Evolutionary conservation across 2,113 vertebrate species (phyloP).

Genomic region (Leucopternis melanops): DNA sequence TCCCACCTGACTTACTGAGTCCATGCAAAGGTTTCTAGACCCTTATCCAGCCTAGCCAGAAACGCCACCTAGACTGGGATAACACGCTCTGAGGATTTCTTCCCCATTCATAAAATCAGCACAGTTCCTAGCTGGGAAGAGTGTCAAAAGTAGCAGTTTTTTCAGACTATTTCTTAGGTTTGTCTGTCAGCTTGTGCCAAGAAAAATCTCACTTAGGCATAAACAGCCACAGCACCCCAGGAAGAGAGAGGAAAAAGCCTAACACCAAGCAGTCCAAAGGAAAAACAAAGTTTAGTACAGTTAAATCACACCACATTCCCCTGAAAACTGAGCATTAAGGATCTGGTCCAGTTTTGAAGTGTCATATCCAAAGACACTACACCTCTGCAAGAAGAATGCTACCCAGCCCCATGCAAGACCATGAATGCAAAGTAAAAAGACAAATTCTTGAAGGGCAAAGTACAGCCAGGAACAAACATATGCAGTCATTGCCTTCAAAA

Average conservation of each 20-base stretch:
- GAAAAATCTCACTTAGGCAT: neutral
- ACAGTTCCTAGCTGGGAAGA: neutral
- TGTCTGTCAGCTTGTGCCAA: neutral
- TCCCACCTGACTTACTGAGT: neutral
- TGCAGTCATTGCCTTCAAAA: neutral
- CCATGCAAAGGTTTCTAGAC: neutral
- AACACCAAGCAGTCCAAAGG: neutral
- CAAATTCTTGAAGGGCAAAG: neutral
- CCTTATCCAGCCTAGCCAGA: neutral
- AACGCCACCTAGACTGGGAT: neutral
- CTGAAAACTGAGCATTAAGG: neutral
- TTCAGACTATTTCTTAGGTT: neutral
- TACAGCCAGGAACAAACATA: neutral
- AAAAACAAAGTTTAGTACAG: neutral
- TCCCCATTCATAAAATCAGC: neutral
- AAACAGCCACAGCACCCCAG: neutral
- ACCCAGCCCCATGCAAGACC: accelerated
- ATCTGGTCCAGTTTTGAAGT: neutral
- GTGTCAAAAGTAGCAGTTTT: neutral
- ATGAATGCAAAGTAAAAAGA: neutral
- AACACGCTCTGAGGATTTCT: neutral
- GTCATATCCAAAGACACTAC: neutral
- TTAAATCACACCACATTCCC: neutral
- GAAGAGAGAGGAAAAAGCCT: neutral
- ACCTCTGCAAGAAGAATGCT: neutral